A percentile compares a stretch with the other conserved stretches of the same genome.
Evolutionary conservation across 2,888 invertebrate genomes (phyloP).

Genomic region (Caenorhabditis uteleia): DNA sequence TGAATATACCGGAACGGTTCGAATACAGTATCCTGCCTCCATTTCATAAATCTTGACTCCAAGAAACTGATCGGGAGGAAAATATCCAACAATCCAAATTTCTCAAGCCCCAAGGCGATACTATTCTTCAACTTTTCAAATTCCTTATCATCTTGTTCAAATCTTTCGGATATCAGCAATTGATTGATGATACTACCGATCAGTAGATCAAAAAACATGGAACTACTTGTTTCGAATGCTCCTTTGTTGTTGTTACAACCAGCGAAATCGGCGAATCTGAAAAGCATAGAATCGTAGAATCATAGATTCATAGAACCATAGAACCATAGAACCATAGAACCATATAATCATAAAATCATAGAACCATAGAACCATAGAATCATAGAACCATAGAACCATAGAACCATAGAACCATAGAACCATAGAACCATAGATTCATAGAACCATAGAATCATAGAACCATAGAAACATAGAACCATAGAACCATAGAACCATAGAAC

Average conservation of each 20-base stretch:
- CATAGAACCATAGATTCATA: no score
- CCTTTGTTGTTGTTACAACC: conserved; percentile 9
- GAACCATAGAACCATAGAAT: no score
- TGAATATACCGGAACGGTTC: conserved; percentile 10
- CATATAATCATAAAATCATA: no score
- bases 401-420: no score
- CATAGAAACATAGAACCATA: no score
- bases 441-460: no score
- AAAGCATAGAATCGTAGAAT: no score
- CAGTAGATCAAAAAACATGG: conserved; percentile 31
- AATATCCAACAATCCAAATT: conserved; percentile 17
- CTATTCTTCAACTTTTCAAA: conserved; percentile 14
- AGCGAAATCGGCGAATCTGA: no score
- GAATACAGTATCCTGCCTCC: conserved; percentile 17
- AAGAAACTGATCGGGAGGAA: conserved; percentile 11
- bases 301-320: no score
- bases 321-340: no score
- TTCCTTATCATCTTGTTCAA: conserved; percentile 17
- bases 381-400: no score
- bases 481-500: no score
- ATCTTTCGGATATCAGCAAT: conserved; percentile 26
- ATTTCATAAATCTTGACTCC: conserved; percentile 17
- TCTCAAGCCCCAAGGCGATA: conserved; percentile 8
- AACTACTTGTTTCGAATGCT: conserved; percentile 10
- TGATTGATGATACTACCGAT: conserved; percentile 40